Percentiles rank a stretch among this genome's conserved stretches.
These are phyloP conservation scores for Drosophila pandora DNA, from an alignment of 1,140 invertebrate genomes.

Conservation along the genomic window DNA sequence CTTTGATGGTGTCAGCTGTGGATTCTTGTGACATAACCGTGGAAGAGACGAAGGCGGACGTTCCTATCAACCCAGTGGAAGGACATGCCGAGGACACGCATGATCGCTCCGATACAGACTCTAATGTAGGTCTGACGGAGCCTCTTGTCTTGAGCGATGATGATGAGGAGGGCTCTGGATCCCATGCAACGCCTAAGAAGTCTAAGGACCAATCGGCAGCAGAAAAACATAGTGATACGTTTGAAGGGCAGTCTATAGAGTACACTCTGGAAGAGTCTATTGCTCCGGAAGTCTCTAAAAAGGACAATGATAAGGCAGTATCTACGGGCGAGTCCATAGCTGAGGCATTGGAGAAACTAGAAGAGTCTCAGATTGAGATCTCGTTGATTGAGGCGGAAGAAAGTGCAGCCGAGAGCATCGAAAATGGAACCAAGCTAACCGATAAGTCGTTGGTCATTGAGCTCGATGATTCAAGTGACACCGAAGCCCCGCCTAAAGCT, in stretches of 20 bases:
- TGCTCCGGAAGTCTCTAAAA: background rate
- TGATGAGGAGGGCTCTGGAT: slow-evolving; percentile 20
- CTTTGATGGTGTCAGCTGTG: slow-evolving; percentile 46
- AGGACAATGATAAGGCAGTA: background rate
- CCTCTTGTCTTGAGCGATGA: slow-evolving; percentile 63
- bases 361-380: slow-evolving; percentile 7
- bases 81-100: background rate
- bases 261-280: slow-evolving; percentile 3
- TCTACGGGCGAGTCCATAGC: background rate
- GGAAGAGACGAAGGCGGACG: slow-evolving; percentile 44
- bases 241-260: background rate
- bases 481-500: background rate
- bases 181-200: slow-evolving; percentile 2
- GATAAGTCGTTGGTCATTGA: slow-evolving; percentile 4
- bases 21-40: slow-evolving; percentile 57
- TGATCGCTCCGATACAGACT: slow-evolving; percentile 48
- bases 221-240: background rate
- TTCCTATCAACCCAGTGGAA: background rate
- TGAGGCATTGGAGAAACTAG: background rate
- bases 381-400: slow-evolving; percentile 34
- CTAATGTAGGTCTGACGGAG: slow-evolving; percentile 44
- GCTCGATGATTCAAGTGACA: slow-evolving; percentile 8
- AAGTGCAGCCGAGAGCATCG: slow-evolving; percentile 1
- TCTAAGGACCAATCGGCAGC: background rate
- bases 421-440: background rate